phyloP scores from a whole-genome alignment of 2,797 vertebrate species.

The Rhinoraja longicauda region DNA sequence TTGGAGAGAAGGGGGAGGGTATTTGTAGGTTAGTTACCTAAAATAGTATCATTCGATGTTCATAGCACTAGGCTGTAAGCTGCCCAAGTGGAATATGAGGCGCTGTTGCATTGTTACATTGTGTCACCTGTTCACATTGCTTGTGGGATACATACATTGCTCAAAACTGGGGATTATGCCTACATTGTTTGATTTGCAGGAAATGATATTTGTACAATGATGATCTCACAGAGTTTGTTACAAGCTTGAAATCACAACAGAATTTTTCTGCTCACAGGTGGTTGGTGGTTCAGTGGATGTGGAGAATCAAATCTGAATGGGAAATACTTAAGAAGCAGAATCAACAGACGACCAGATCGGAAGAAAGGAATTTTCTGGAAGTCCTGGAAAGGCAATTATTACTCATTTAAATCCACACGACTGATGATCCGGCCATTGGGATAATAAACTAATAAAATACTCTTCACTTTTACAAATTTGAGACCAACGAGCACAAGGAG shows the following conservation, averaged over 20 bases:
- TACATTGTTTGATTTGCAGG: not conserved
- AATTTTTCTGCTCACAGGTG: not conserved
- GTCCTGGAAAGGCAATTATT: conserved; percentile 32
- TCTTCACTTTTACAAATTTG: not conserved
- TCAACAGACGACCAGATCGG: conserved; percentile 4
- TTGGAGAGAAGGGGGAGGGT: too few species aligned
- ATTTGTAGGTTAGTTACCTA: too few species aligned
- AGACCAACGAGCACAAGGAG: not conserved
- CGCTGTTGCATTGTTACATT: too few species aligned
- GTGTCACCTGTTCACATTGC: too few species aligned
- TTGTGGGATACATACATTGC: too few species aligned
- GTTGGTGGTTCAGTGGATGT: conserved; percentile 33
- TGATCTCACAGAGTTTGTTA: not conserved
- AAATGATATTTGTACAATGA: not conserved
- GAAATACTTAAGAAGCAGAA: not conserved
- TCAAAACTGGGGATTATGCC: too few species aligned
- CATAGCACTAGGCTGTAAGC: too few species aligned
- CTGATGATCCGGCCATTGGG: conserved; percentile 21
- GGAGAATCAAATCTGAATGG: conserved; percentile 35
- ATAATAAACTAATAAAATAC: not conserved
- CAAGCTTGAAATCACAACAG: not conserved
- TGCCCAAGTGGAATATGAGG: too few species aligned
- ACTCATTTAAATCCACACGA: conserved; percentile 27
- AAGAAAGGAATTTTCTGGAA: conserved; percentile 34
- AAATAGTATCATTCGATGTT: too few species aligned